Evolutionary conservation across 2,888 invertebrate genomes (phyloP).

Genomic region (Anaspis maculata): DNA sequence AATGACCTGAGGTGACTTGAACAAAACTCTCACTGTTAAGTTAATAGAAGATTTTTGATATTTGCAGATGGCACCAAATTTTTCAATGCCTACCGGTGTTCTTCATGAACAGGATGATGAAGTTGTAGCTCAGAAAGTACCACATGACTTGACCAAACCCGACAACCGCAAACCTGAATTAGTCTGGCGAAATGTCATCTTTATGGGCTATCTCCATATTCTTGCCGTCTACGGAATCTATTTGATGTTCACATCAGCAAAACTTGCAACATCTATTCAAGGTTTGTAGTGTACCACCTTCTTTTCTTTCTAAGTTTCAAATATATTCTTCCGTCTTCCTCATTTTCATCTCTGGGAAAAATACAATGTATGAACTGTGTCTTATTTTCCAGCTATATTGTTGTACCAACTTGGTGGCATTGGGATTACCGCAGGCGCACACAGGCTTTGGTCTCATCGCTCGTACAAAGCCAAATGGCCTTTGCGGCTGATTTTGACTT

Average conservation of each 20-base stretch:
- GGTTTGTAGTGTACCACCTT: too few species aligned
- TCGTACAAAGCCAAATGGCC: conserved; percentile 94
- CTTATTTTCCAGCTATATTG: conserved; percentile 54
- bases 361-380: neutral
- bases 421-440: conserved; percentile 95
- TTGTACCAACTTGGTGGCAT: conserved; percentile 73
- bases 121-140: conserved; percentile 28
- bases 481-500: conserved; percentile 65
- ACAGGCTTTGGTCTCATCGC: conserved; percentile 92
- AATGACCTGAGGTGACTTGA: too few species aligned
- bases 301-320: too few species aligned
- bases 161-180: conserved; percentile 51
- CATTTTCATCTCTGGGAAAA: neutral
- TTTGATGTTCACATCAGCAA: conserved; percentile 64
- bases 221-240: conserved; percentile 70
- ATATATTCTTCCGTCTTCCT: neutral
- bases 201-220: conserved; percentile 67
- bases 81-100: conserved; percentile 47
- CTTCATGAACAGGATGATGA: conserved; percentile 59
- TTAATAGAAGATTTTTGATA: too few species aligned
- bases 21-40: too few species aligned
- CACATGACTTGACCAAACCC: conserved; percentile 28
- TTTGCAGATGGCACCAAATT: conserved; percentile 35
- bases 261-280: conserved; percentile 59
- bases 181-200: conserved; percentile 79